Base-by-base conservation (phyloP, 1,140 invertebrate genomes). In the Teleogryllus occipitalis region DNA sequence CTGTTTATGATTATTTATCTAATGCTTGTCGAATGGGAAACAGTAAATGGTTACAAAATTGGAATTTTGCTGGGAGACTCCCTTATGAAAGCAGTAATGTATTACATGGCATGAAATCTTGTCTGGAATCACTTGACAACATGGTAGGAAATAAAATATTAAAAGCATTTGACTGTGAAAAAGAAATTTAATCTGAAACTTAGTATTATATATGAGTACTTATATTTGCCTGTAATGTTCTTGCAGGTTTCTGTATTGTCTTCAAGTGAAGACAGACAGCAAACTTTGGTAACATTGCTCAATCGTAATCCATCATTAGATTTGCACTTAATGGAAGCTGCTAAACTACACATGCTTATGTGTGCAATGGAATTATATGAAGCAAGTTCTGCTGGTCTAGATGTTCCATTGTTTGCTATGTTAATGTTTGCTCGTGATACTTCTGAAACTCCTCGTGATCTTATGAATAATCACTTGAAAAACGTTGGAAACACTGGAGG, bases 281-380 rank as follows among this genome's bases (percentile, higher is more conserved):
- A 84, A 22, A 83, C 83, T 39, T 80, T 88, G 7, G 81, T 84
- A 7, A 78, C 82, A 10, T 80, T 85, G 14, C 82, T 89, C n/a
- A 89, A 89, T 83, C 82, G 83, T 75, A 85, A 87, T 78, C 82
- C 82, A 18, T 82, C 82, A 7, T 81, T 86, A 81, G 88, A 89
- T 81, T 78, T 87, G 18, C 84, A 85, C 47, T 82, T 88, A 21
- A 85, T 88, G 84, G 89, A 90, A 84, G 89, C 87, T 47, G 82
- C 88, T 21, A 89, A 89, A 82, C 82, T 89, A 21, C 84, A 89
- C 81, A 88, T 89, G 88, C 82, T 88, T 73, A 82, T 86, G 22
- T 82, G 84, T 73, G 84, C 85, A 7, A 82, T 87, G 47, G 83
- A 86, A 74, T 82, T 89, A 46, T 82, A 87, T 82, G 80, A 81